These are phyloP conservation scores for Micrastur ruficollis DNA, from an alignment of 2,797 vertebrate genomes.

Conservation along the genomic window DNA sequence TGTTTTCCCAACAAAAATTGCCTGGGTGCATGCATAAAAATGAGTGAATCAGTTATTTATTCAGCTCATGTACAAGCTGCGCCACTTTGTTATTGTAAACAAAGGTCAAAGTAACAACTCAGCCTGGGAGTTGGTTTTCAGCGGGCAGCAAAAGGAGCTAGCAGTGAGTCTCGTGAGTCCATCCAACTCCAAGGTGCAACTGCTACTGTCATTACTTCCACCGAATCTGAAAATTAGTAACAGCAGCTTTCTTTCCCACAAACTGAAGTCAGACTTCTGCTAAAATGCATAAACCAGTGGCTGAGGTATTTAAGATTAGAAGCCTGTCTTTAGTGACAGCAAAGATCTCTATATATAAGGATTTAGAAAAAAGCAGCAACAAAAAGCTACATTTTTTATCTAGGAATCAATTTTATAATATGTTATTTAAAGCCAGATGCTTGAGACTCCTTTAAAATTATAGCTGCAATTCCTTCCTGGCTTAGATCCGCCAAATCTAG, in stretches of 20 bases:
- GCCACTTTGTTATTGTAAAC: neutral
- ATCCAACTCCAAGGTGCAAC: neutral
- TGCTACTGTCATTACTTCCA: neutral
- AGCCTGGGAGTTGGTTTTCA: neutral
- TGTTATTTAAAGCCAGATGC: neutral
- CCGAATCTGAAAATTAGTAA: neutral
- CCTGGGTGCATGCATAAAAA: neutral
- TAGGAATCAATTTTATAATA: neutral
- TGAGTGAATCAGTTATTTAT: neutral
- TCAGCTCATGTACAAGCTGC: neutral
- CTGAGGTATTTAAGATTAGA: neutral
- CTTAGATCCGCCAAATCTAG: neutral
- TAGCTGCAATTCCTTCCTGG: neutral
- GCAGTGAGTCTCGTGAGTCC: neutral
- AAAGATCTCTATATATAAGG: neutral
- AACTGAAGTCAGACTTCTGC: neutral
- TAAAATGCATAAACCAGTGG: neutral
- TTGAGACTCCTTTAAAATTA: neutral
- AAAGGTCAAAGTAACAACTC: neutral
- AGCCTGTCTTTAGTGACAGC: neutral
- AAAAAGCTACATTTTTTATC: neutral
- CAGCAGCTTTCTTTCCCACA: neutral
- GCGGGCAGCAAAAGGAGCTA: neutral
- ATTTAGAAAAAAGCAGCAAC: neutral
- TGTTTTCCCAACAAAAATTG: neutral